These are phyloP conservation scores for cattle (Bos taurus) DNA, from an alignment of 2,113 vertebrate species.

Conservation along the genomic window DNA sequence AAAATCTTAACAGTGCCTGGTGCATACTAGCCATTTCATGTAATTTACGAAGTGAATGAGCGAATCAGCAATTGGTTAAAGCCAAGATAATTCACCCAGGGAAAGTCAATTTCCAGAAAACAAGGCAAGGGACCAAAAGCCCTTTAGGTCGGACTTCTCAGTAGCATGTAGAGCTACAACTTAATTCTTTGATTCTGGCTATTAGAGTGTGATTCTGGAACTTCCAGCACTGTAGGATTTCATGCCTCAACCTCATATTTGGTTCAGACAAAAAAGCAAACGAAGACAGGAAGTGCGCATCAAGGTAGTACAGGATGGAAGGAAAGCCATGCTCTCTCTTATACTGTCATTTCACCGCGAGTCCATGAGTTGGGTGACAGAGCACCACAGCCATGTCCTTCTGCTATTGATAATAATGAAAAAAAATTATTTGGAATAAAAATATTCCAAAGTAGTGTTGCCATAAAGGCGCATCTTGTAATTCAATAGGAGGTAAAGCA, in stretches of 20 bases:
- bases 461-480: neutral
- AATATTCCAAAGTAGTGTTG: neutral
- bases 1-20: neutral
- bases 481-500: neutral
- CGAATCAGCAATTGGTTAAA: neutral
- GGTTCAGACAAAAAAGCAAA: neutral
- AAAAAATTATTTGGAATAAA: neutral
- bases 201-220: neutral
- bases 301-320: rapidly evolving
- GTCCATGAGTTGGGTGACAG: neutral
- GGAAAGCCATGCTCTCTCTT: rapidly evolving
- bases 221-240: neutral
- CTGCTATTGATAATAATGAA: neutral
- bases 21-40: neutral
- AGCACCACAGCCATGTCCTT: neutral
- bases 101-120: neutral
- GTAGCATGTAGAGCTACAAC: neutral
- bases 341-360: rapidly evolving
- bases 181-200: neutral
- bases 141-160: neutral
- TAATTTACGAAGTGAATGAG: neutral
- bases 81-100: neutral
- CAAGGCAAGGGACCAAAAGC: neutral
- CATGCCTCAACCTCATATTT: neutral
- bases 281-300: neutral